phyloP scores from a whole-genome alignment of 2,113 vertebrate genomes.

The Colossoma macropomum region DNA sequence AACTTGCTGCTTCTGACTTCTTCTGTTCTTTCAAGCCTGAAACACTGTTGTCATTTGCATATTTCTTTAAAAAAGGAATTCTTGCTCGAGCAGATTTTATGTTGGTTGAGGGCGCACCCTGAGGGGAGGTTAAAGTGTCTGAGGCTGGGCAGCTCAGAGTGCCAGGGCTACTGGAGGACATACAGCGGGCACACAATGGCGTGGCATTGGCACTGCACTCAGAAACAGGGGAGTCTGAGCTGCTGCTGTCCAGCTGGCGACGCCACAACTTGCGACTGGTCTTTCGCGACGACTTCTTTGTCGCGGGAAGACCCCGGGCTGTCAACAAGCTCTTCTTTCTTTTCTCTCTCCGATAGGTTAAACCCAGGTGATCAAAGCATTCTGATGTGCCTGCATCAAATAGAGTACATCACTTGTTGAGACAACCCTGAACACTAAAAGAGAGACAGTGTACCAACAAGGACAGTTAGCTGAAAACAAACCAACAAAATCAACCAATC shows the following conservation, averaged over 20 bases:
- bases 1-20: background rate
- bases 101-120: background rate
- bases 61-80: background rate
- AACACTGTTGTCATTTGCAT: background rate
- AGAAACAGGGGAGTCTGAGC: conserved; percentile 16
- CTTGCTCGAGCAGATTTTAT: too few relatives aligned
- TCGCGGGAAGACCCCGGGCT: background rate
- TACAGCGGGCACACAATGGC: background rate
- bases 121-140: background rate
- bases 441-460: background rate
- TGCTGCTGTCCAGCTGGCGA: conserved; percentile 47
- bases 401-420: background rate
- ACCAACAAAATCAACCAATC: background rate
- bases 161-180: background rate
- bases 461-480: background rate
- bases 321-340: conserved; percentile 2
- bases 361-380: background rate
- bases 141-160: background rate
- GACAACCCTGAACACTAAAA: background rate
- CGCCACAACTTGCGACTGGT: conserved; percentile 16
- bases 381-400: background rate
- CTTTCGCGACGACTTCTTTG: background rate
- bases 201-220: background rate
- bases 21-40: background rate
- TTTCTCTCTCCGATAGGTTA: conserved; percentile 2